These are phyloP conservation scores for Microtus montanus DNA, from an alignment of 2,113 vertebrate species.

Conservation along the genomic window DNA sequence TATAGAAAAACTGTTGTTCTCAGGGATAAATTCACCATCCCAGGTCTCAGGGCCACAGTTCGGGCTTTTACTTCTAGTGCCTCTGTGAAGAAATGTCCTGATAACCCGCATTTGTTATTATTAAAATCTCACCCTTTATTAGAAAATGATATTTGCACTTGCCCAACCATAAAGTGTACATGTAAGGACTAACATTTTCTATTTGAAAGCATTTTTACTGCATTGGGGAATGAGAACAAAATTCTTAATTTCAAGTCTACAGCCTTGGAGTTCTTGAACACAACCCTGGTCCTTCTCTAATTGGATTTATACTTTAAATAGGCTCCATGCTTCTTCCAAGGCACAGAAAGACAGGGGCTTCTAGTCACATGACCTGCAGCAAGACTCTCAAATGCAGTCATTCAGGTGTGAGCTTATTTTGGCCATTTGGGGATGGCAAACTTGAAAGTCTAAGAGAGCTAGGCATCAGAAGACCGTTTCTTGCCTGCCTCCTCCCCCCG, in stretches of 20 bases:
- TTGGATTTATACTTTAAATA: neutral
- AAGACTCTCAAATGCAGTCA: neutral
- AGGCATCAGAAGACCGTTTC: neutral
- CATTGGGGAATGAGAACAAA: neutral
- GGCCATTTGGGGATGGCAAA: neutral
- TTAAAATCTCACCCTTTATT: constrained; percentile 11
- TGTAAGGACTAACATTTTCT: neutral
- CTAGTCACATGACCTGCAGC: neutral
- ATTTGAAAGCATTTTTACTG: constrained; percentile 17
- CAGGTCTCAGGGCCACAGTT: neutral
- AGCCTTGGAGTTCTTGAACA: neutral
- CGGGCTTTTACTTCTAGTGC: neutral
- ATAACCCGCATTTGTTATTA: neutral
- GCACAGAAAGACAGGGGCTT: neutral
- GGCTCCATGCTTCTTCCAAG: neutral
- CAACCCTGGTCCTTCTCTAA: neutral
- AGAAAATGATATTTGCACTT: constrained; percentile 41
- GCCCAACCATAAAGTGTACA: neutral
- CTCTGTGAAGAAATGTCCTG: neutral
- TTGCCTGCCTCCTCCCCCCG: constrained; percentile 3
- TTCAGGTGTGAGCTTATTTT: neutral
- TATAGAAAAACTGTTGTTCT: neutral
- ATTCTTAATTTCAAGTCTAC: neutral
- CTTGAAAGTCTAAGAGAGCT: neutral
- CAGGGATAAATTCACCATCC: accelerated